A percentile compares a stretch with the other conserved stretches of the same genome.
Evolutionary conservation across 2,888 invertebrate species (phyloP).

Genomic region (Sipunculus nudus): DNA sequence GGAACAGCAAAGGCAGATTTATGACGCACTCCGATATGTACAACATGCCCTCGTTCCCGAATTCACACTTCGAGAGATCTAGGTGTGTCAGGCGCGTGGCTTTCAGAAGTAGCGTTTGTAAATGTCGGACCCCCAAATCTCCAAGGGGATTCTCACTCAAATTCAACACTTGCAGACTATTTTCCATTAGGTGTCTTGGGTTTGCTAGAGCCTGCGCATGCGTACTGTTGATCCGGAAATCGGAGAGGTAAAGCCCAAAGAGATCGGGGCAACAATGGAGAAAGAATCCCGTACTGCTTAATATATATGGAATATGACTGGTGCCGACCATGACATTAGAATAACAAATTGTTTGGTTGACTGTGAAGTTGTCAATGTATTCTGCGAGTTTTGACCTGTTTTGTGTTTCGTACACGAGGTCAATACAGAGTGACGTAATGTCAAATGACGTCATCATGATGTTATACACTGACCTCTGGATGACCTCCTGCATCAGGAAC

Average conservation of each 20-base stretch:
- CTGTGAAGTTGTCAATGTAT: conserved; percentile 26
- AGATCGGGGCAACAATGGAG: conserved; percentile 24
- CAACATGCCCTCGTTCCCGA: conserved; percentile 23
- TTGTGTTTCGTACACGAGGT: conserved; percentile 32
- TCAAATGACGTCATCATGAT: conserved; percentile 23
- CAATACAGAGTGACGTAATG: conserved; percentile 31
- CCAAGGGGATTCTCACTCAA: conserved; percentile 35
- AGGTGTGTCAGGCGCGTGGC: conserved; percentile 35
- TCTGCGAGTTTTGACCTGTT: conserved; percentile 22
- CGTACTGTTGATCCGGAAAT: conserved; percentile 20
- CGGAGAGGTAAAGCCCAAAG: conserved; percentile 33
- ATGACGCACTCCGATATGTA: conserved; percentile 30
- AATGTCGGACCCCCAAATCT: conserved; percentile 16
- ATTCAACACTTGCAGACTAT: conserved; percentile 37
- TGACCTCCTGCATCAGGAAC: conserved; percentile 17
- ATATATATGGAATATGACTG: conserved; percentile 20
- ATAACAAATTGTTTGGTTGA: conserved; percentile 33
- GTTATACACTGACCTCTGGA: conserved; percentile 16
- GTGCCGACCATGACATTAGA: conserved; percentile 14
- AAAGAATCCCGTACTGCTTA: conserved; percentile 33
- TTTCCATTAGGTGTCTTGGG: conserved; percentile 36
- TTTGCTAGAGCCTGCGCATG: conserved; percentile 29
- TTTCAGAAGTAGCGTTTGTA: conserved; percentile 36
- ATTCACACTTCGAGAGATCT: conserved; percentile 28
- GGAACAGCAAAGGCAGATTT: conserved; percentile 32